A percentile compares a stretch with the other conserved stretches of the same genome.
These are phyloP conservation scores for Cyprinodon brontotheroides DNA, from an alignment of 2,113 vertebrate genomes.

Conservation along the genomic window DNA sequence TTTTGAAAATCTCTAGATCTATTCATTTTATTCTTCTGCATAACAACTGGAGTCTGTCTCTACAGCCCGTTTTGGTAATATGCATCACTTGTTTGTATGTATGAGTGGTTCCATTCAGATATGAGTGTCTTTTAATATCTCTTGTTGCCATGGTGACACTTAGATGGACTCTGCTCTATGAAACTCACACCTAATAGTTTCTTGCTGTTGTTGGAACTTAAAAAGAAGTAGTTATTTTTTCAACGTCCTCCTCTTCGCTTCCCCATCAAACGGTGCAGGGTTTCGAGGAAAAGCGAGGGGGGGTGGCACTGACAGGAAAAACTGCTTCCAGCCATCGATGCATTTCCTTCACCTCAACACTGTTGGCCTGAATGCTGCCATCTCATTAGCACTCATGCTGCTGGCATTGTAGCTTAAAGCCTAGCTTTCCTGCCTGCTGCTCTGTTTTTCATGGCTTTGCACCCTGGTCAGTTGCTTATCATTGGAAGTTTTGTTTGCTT, in stretches of 20 bases:
- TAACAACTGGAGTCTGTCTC: background rate
- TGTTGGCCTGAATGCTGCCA: constrained; percentile 53
- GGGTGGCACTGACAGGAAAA: constrained; percentile 10
- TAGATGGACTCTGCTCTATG: constrained; percentile 45
- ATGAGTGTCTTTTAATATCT: constrained; percentile 42
- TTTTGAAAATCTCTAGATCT: background rate
- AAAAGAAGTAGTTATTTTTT: constrained; percentile 18
- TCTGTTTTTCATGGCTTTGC: constrained; percentile 75
- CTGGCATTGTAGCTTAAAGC: constrained; percentile 43
- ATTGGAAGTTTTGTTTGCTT: constrained; percentile 36
- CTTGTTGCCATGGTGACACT: constrained; percentile 47
- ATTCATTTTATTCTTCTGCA: background rate
- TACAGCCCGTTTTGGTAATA: constrained; percentile 9
- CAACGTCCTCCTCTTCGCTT: constrained; percentile 8
- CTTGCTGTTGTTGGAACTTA: background rate
- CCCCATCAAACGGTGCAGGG: background rate
- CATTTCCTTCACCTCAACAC: constrained; percentile 55
- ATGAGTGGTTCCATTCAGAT: constrained; percentile 38
- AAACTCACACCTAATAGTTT: constrained; percentile 29
- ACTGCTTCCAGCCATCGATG: constrained; percentile 10
- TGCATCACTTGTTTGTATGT: constrained; percentile 38
- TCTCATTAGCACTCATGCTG: constrained; percentile 41
- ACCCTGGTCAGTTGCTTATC: constrained; percentile 51
- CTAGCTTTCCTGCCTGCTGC: constrained; percentile 55
- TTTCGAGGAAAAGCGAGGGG: constrained; percentile 18